Percentiles rank a stretch among this genome's conserved stretches.
These are phyloP conservation scores for Malaclemys terrapin DNA, from an alignment of 2,113 vertebrate genomes.

Conservation along the genomic window DNA sequence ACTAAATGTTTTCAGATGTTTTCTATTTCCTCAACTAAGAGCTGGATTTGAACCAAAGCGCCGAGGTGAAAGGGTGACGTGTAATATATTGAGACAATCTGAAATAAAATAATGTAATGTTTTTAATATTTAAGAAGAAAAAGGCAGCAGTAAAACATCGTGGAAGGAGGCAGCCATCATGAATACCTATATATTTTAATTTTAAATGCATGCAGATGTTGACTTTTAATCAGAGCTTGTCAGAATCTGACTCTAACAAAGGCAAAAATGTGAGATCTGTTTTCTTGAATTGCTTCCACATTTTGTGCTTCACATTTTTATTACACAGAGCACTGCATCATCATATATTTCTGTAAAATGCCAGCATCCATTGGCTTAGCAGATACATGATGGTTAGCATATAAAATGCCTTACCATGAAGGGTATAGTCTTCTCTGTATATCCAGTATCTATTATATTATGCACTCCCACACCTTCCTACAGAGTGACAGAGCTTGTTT, in stretches of 20 bases:
- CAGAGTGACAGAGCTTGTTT: constrained; percentile 55
- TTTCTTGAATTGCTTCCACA: constrained; percentile 86
- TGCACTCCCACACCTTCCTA: constrained; percentile 29
- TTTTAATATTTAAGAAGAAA: constrained; percentile 88
- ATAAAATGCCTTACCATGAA: constrained; percentile 52
- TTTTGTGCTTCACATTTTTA: constrained; percentile 83
- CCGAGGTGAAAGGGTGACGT: constrained; percentile 83
- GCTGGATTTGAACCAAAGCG: constrained; percentile 85
- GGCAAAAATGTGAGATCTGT: constrained; percentile 85
- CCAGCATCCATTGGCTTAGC: constrained; percentile 80
- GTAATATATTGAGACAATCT: constrained; percentile 86
- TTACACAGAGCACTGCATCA: constrained; percentile 81
- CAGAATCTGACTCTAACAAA: constrained; percentile 82
- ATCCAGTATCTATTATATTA: constrained; percentile 34
- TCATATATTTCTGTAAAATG: constrained; percentile 87
- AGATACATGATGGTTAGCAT: constrained; percentile 75
- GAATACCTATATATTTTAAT: constrained; percentile 86
- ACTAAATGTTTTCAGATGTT: constrained; percentile 85
- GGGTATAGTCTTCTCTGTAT: constrained; percentile 45
- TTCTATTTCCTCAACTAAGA: constrained; percentile 81
- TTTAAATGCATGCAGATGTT: constrained; percentile 87
- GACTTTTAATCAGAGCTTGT: constrained; percentile 85
- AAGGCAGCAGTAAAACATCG: constrained; percentile 82
- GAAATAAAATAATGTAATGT: constrained; percentile 83
- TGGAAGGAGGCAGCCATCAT: constrained; percentile 80